Percentiles rank a stretch among this genome's conserved stretches.
phyloP scores from a whole-genome alignment of 2,888 invertebrate genomes.

The Mylabris sibirica region DNA sequence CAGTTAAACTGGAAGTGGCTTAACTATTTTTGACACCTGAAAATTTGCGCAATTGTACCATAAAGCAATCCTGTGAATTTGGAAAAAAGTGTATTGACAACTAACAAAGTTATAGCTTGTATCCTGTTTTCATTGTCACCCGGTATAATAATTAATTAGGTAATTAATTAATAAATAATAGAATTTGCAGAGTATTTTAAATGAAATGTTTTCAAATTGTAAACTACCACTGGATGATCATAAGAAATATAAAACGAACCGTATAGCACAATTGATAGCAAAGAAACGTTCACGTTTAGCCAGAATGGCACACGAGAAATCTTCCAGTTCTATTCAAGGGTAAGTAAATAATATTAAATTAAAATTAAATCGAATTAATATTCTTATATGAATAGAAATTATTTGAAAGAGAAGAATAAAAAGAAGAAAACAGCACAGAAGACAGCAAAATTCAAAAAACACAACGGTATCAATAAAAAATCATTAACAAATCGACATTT shows the following conservation, averaged over 20 bases:
- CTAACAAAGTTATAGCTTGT: too few relatives aligned
- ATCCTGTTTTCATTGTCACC: too few relatives aligned
- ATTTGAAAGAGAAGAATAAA: constrained; percentile 42
- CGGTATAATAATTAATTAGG: too few relatives aligned
- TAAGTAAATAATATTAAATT: constrained; percentile 28
- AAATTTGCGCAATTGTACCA: too few relatives aligned
- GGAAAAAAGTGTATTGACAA: too few relatives aligned
- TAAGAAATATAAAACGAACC: constrained; percentile 63
- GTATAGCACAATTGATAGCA: constrained; percentile 77
- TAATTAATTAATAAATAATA: constrained; percentile 8
- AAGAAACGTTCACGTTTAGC: constrained; percentile 73
- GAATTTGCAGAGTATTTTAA: constrained; percentile 25
- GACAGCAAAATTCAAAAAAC: constrained; percentile 43
- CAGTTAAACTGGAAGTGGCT: too few relatives aligned
- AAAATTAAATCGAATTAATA: background rate
- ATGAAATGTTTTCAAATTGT: constrained; percentile 45
- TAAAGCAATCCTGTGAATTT: too few relatives aligned
- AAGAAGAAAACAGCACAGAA: constrained; percentile 45
- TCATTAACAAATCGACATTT: constrained; percentile 20
- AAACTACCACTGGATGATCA: constrained; percentile 58
- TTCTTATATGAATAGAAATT: constrained; percentile 36
- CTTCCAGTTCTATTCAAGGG: constrained; percentile 53
- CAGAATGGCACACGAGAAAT: constrained; percentile 69
- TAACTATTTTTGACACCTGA: too few relatives aligned
- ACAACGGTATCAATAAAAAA: constrained; percentile 39